Evolutionary conservation across 2,113 vertebrate species (phyloP).

Genomic region (Myotis lucifugus): DNA sequence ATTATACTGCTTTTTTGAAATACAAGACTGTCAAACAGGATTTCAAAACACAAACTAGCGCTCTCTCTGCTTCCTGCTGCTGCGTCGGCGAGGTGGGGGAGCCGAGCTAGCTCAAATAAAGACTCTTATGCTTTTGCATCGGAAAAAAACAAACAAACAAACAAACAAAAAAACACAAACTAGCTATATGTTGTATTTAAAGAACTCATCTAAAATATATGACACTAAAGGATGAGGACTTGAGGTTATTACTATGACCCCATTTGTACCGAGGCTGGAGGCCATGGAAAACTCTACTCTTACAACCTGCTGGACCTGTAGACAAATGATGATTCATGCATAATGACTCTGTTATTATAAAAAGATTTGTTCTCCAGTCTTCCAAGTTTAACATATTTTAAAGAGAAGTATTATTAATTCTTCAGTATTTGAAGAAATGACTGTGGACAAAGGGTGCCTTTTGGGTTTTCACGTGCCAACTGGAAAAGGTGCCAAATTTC

Average conservation of each 20-base stretch:
- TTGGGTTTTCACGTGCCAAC: neutral
- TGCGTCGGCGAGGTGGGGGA: too few species aligned
- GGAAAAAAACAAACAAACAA: too few species aligned
- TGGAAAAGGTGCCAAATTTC: constrained; percentile 32
- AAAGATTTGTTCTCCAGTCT: neutral
- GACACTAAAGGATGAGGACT: neutral
- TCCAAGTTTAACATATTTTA: constrained; percentile 5
- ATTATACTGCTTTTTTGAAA: neutral
- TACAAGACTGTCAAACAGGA: neutral
- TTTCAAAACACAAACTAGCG: neutral
- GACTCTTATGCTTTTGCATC: too few species aligned
- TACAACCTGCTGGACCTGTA: neutral
- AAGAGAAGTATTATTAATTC: constrained; percentile 11
- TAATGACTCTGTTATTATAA: neutral
- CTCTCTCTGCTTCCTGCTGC: too few species aligned
- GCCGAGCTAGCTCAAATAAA: too few species aligned
- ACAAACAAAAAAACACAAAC: neutral
- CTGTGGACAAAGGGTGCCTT: neutral
- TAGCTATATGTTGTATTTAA: neutral
- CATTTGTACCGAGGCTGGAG: neutral
- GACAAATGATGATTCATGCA: neutral
- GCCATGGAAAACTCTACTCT: neutral
- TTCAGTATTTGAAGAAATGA: constrained; percentile 16
- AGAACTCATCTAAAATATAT: neutral
- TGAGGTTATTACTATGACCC: neutral